Evolutionary conservation across 2,797 vertebrate species (phyloP).

Genomic region (Pipistrellus pygmaeus): DNA sequence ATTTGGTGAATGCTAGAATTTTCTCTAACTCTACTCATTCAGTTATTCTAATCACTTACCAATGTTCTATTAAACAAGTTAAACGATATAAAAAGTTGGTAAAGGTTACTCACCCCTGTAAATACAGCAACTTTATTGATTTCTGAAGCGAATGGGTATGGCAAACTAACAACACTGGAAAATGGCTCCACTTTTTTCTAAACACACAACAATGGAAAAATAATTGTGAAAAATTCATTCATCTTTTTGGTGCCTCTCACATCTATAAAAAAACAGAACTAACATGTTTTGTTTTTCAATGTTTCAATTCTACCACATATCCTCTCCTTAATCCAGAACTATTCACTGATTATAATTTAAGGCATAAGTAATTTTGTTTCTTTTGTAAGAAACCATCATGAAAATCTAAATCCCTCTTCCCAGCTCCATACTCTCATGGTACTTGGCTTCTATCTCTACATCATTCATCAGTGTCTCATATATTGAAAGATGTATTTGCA

Average conservation of each 20-base stretch:
- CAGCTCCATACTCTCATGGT: neutral
- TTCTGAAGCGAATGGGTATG: slow-evolving; percentile 89
- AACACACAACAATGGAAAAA: slow-evolving; percentile 33
- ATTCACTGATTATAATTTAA: slow-evolving; percentile 50
- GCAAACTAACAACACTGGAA: slow-evolving; percentile 90
- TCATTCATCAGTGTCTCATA: slow-evolving; percentile 32
- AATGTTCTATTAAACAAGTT: slow-evolving; percentile 9
- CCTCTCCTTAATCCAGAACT: slow-evolving; percentile 19
- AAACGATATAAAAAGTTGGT: neutral
- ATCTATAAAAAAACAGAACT: slow-evolving; percentile 48
- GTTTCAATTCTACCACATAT: neutral
- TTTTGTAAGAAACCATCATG: slow-evolving; percentile 52
- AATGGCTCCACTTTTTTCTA: slow-evolving; percentile 95
- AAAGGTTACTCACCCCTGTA: slow-evolving; percentile 91
- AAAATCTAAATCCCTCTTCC: slow-evolving; percentile 34
- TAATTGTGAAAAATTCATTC: slow-evolving; percentile 63
- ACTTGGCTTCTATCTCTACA: neutral
- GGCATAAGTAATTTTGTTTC: neutral
- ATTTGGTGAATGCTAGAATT: neutral
- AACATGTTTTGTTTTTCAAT: slow-evolving; percentile 16
- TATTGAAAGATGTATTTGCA: neutral
- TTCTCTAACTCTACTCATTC: neutral
- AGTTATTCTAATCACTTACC: slow-evolving; percentile 19
- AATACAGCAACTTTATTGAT: slow-evolving; percentile 93
- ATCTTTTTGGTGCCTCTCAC: slow-evolving; percentile 23